phyloP scores from a whole-genome alignment of 2,888 invertebrate species.

The Notocelia uddmanniana region DNA sequence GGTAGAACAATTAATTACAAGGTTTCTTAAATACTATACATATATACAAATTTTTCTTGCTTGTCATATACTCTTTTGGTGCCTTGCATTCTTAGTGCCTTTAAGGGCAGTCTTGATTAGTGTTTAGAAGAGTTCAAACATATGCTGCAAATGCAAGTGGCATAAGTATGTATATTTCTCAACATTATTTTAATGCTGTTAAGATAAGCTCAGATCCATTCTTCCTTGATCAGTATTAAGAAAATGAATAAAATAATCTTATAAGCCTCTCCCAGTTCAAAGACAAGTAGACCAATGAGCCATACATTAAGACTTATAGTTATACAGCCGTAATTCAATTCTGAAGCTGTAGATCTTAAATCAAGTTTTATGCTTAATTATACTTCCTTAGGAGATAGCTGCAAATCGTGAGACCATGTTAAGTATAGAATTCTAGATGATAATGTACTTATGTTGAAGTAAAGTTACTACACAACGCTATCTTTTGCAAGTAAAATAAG shows the following conservation, averaged over 20 bases:
- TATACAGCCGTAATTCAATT: background rate
- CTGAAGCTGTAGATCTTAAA: background rate
- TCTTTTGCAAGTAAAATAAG: slow-evolving; percentile 5
- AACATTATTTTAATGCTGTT: too few species aligned
- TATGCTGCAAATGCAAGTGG: too few species aligned
- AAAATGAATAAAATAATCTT: background rate
- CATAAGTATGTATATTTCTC: too few species aligned
- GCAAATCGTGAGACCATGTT: background rate
- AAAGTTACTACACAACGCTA: background rate
- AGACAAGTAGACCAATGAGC: background rate
- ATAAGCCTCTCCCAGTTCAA: background rate
- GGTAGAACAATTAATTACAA: too few species aligned
- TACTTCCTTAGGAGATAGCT: background rate
- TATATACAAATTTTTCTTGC: too few species aligned
- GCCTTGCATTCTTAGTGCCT: too few species aligned
- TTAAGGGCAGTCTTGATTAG: too few species aligned
- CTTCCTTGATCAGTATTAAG: background rate
- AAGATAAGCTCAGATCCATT: background rate
- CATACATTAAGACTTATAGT: background rate
- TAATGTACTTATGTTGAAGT: background rate
- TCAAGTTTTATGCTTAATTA: background rate
- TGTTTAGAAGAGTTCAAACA: too few species aligned
- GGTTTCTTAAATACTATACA: too few species aligned
- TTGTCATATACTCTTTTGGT: too few species aligned
- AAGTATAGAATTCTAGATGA: background rate